phyloP scores from a whole-genome alignment of 2,888 invertebrate species.

The Megamerina dolium region DNA sequence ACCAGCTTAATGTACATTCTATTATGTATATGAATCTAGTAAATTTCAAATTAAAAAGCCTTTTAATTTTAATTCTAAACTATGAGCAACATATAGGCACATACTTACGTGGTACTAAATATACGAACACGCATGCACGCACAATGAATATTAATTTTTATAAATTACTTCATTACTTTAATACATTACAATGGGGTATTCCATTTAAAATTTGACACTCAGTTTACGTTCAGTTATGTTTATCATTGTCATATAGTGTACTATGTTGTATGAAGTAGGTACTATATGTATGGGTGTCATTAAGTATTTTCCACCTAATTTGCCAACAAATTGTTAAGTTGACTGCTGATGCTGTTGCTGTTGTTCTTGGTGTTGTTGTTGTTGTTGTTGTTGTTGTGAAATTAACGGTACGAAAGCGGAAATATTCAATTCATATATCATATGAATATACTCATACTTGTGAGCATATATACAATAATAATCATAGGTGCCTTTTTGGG shows the following conservation, averaged over 20 bases:
- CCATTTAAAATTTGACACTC: too few relatives aligned
- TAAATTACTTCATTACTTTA: conserved; percentile 24
- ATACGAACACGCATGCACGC: background rate
- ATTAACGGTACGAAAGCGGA: conserved; percentile 9
- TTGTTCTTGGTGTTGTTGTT: too few relatives aligned
- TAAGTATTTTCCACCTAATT: conserved; percentile 20
- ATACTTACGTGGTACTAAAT: background rate
- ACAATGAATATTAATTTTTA: conserved; percentile 19
- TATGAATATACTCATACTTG: conserved; percentile 1
- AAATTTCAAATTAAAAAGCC: conserved; percentile 7
- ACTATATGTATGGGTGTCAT: background rate
- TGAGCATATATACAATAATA: conserved; percentile 1
- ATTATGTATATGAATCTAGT: too few relatives aligned
- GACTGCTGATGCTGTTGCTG: background rate
- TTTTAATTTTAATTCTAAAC: conserved; percentile 10
- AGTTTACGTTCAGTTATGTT: background rate
- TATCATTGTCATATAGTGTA: too few relatives aligned
- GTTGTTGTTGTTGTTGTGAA: too few relatives aligned
- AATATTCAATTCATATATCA: conserved; percentile 19
- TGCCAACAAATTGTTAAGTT: conserved; percentile 12
- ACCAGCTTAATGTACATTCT: too few relatives aligned
- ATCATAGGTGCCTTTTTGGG: too few relatives aligned
- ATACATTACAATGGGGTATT: conserved; percentile 18
- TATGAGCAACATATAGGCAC: background rate
- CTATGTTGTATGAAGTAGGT: too few relatives aligned